Evolutionary conservation across 2,888 invertebrate species (phyloP), one percentile per base, ranked within the genome.

Genomic region (Polylopha cassiicola): DNA sequence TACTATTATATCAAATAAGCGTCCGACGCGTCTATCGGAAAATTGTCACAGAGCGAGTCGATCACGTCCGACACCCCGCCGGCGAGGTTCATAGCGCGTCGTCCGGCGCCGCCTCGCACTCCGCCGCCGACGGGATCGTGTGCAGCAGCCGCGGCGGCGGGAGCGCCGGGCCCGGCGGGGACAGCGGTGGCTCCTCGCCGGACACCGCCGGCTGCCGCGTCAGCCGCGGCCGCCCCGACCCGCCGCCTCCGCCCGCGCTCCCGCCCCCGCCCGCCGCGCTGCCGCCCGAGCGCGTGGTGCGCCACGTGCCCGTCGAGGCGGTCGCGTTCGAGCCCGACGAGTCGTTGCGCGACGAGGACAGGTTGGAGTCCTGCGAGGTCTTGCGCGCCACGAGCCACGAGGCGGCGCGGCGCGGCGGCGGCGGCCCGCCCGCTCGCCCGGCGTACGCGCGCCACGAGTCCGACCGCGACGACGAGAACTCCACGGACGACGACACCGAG

Each of bases 301-400:
- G 88, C 91, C 95, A 96, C 37, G 95, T 95, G 58, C 94, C 94
- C 9, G 96, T 96, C 59, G 94, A 94, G 14, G 95, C 95, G 1
- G 95, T 95, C 9, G 95, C 95, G 13, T 90, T 92, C 3, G 95
- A 95, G 1, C 95, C 95, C 0, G 95, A 95, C 7, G 95, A 96
- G 74, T 97, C 96, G 76, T 96, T 96, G 33, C 96, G 87, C 11
- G 95, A 95, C 57, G 93, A 95, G 28, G 95, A 95, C 50, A 96
- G 80, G 75, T 95, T 96, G 3, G 96, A 96, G 69, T 97, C 96
- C 72, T 96, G 95, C 6, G 95, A 95, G 0, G 95, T 94, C 78
- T 96, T 96, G 34, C 95, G 87, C n/a, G 95, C 94, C 14, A 95
- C 92, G 44, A 95, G 84, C 95, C 95, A 95, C 1, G 95, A 94